Evolutionary conservation across 2,797 vertebrate species (phyloP).

Genomic region (Poeciliopsis turneri): DNA sequence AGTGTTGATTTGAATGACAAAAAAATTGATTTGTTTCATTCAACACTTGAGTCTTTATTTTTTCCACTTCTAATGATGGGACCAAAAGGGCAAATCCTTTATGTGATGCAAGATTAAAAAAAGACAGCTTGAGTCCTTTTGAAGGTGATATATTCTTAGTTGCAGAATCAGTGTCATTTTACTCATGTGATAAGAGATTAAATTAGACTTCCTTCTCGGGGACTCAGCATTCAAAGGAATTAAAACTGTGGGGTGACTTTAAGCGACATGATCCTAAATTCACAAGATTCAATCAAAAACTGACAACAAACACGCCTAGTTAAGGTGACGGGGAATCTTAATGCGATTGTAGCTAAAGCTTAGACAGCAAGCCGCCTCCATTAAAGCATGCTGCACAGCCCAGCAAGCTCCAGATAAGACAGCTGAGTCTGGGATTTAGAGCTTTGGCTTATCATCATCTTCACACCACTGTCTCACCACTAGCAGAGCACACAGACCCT

Average conservation of each 20-base stretch:
- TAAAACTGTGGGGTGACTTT: slow-evolving; percentile 59
- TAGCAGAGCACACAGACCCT: slow-evolving; percentile 72
- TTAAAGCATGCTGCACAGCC: slow-evolving; percentile 83
- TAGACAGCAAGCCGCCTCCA: slow-evolving; percentile 84
- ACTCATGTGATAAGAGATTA: slow-evolving; percentile 47
- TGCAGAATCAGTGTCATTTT: slow-evolving; percentile 41
- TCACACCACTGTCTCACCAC: slow-evolving; percentile 82
- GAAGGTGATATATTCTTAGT: slow-evolving; percentile 33
- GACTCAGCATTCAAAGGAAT: slow-evolving; percentile 46
- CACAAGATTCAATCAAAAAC: slow-evolving; percentile 76
- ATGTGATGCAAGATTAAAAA: slow-evolving; percentile 25
- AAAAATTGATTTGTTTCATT: slow-evolving; percentile 31
- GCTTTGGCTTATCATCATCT: slow-evolving; percentile 86
- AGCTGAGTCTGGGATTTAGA: slow-evolving; percentile 85
- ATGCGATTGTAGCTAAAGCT: slow-evolving; percentile 84
- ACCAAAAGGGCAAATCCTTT: slow-evolving; percentile 28
- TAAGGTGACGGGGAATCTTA: slow-evolving; percentile 81
- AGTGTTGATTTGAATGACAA: slow-evolving; percentile 31
- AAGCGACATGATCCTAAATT: slow-evolving; percentile 66
- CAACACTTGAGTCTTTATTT: slow-evolving; percentile 17
- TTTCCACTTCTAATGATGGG: slow-evolving; percentile 22
- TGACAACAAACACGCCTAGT: slow-evolving; percentile 78
- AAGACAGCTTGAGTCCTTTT: slow-evolving; percentile 42
- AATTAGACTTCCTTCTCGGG: slow-evolving; percentile 51
- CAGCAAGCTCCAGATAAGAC: slow-evolving; percentile 84